Percentiles rank a stretch among this genome's conserved stretches.
phyloP scores from a whole-genome alignment of 1,140 invertebrate species.

The Microplitis mediator region DNA sequence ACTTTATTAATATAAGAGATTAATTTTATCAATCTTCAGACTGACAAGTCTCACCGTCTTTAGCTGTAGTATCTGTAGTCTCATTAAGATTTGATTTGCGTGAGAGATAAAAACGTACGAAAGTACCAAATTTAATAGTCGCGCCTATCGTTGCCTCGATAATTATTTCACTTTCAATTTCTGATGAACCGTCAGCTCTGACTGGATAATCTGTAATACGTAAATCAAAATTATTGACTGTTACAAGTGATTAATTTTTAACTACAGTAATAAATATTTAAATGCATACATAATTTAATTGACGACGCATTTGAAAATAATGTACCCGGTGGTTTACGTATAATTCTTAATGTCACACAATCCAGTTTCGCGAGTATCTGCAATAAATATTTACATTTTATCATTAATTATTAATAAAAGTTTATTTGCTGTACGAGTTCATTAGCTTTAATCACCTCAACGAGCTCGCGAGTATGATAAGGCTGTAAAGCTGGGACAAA shows the following conservation, averaged over 20 bases:
- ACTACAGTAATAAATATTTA: conserved; percentile 20
- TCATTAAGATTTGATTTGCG: neutral
- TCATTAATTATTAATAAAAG: neutral
- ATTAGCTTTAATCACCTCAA: conserved; percentile 52
- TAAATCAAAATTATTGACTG: neutral
- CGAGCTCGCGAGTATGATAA: conserved; percentile 60
- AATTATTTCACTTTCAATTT: conserved; percentile 18
- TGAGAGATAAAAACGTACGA: conserved; percentile 2
- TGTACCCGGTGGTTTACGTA: conserved; percentile 45
- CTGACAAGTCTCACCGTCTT: too few species aligned
- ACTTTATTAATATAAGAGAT: neutral
- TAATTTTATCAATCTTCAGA: too few species aligned
- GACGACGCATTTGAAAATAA: conserved; percentile 53
- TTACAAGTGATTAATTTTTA: neutral
- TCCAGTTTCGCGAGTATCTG: conserved; percentile 57
- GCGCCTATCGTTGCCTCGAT: conserved; percentile 8
- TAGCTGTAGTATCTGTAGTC: neutral
- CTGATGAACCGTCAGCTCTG: neutral
- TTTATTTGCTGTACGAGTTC: neutral
- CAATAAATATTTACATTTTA: conserved; percentile 37
- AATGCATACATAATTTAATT: conserved; percentile 46
- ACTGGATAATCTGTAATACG: conserved; percentile 6
- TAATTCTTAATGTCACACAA: conserved; percentile 49
- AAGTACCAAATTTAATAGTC: conserved; percentile 1
- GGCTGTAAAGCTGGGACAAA: conserved; percentile 64